Base-by-base conservation (phyloP, 2,113 vertebrate genomes). In the Ceratotherium simum region DNA sequence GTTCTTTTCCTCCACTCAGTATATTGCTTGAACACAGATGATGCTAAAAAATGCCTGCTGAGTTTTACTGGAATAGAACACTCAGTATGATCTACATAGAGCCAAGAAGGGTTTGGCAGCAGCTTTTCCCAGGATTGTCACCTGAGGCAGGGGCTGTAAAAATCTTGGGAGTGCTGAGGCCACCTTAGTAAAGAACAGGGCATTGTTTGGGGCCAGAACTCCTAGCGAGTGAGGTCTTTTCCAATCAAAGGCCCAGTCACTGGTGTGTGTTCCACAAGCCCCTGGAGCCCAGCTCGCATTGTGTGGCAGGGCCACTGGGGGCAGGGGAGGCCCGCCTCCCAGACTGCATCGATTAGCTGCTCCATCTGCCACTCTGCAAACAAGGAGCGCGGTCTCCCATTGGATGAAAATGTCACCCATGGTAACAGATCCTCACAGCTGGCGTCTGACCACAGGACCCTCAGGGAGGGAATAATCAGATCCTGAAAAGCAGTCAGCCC, bases 391-490 rank as follows among this genome's bases (percentile, higher is more conserved):
- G 0, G 58, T 56, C 65, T 83, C 91, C 84, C 95, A 98, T 67
- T 97, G 97, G 97, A 96, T 79, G 97, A 91, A 96, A 87, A 98
- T 97, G 97, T 92, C 98, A 97, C 1, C 3, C 96, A 81, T 36
- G 1, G 97, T 98, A 98, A 98, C 96, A 98, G 98, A 98, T 95
- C 93, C 97, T 97, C 0, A 0, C 98, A 86, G 97, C 92, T 97
- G 92, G 95, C 39, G 67, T 82, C 60, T 9, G 92, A 97, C 94
- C 95, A 96, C 98, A 98, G 98, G 97, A 97, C 97, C 90, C 2
- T 33, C 36, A 72, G 16, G 4, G 88, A 85, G 94, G 91, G 83
- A 95, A 98, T 98, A 98, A 98, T 98, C 98, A 76, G 18, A 95
- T 60, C 97, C 97, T 80, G 62, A 96, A 89, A 96, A 97, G 94